Evolutionary conservation across 2,888 invertebrate genomes (phyloP).

Genomic region (Apamea sordens): DNA sequence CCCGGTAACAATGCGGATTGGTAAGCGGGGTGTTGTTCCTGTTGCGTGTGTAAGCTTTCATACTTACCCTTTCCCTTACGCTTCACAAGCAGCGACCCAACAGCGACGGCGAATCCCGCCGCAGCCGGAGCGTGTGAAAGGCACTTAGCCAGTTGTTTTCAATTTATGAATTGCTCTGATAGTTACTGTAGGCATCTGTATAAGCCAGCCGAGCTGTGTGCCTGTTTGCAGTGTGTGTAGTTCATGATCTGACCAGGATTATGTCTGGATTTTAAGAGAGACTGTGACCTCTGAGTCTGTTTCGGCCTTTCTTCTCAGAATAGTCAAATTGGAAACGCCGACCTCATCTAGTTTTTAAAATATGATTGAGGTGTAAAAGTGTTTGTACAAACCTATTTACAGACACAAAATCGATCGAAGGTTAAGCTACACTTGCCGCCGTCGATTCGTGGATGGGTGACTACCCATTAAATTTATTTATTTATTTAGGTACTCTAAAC

Average conservation of each 20-base stretch:
- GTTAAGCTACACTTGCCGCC: not conserved
- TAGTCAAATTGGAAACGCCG: too few relatives aligned
- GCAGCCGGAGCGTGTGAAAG: not conserved
- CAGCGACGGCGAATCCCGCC: too few relatives aligned
- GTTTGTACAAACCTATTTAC: too few relatives aligned
- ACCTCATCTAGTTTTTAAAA: too few relatives aligned
- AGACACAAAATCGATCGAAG: not conserved
- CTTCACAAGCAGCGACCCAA: not conserved
- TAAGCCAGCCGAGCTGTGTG: not conserved
- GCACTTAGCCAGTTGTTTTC: not conserved
- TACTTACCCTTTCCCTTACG: not conserved
- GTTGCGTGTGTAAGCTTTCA: not conserved
- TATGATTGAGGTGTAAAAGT: too few relatives aligned
- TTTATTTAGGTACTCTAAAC: too few relatives aligned
- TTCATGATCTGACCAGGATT: not conserved
- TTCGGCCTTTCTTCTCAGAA: too few relatives aligned
- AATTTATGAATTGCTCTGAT: conserved; percentile 20
- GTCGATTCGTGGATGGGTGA: not conserved
- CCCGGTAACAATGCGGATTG: too few relatives aligned
- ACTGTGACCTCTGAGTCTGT: too few relatives aligned
- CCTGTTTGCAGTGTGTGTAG: not conserved
- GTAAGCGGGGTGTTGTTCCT: too few relatives aligned
- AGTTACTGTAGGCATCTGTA: not conserved
- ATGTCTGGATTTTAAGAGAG: too few relatives aligned
- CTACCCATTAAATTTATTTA: not conserved